These are phyloP conservation scores for Drosophila sp. DNA, from an alignment of 1,140 invertebrate genomes.

Conservation along the genomic window DNA sequence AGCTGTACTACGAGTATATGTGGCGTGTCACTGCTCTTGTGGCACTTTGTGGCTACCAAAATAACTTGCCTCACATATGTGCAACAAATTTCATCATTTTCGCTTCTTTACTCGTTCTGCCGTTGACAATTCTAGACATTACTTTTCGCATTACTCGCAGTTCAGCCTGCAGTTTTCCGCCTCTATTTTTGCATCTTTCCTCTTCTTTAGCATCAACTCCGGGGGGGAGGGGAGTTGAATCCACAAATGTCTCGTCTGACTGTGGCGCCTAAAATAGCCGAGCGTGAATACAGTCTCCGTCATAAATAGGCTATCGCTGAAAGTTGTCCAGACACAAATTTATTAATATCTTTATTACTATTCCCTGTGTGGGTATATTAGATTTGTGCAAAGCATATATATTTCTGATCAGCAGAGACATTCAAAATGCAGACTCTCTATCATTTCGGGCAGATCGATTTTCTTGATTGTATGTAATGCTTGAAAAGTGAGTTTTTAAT, in stretches of 20 bases:
- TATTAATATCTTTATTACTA: slow-evolving; percentile 1
- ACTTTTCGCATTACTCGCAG: not conserved
- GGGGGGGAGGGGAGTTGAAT: too few relatives aligned
- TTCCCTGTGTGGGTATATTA: too few relatives aligned
- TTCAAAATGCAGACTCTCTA: too few relatives aligned
- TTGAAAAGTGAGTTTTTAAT: too few relatives aligned
- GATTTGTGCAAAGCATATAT: too few relatives aligned
- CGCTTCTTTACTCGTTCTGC: not conserved
- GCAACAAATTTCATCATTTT: slow-evolving; percentile 33
- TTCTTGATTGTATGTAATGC: too few relatives aligned
- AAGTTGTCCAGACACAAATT: slow-evolving; percentile 33
- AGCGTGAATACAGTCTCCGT: slow-evolving; percentile 8
- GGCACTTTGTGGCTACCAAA: not conserved
- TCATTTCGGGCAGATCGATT: too few relatives aligned
- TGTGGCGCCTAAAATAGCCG: slow-evolving; percentile 40
- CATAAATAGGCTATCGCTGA: slow-evolving; percentile 48
- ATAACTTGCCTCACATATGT: slow-evolving; percentile 30
- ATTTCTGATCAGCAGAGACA: too few relatives aligned
- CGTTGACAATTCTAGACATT: slow-evolving; percentile 8
- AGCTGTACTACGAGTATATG: too few relatives aligned
- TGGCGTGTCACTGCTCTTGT: not conserved
- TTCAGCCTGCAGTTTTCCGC: not conserved
- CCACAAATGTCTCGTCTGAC: slow-evolving; percentile 29
- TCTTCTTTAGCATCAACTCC: not conserved
- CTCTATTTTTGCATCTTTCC: not conserved